These are phyloP conservation scores for Entomobrya multifasciata DNA, from an alignment of 2,888 invertebrate genomes.

Conservation along the genomic window DNA sequence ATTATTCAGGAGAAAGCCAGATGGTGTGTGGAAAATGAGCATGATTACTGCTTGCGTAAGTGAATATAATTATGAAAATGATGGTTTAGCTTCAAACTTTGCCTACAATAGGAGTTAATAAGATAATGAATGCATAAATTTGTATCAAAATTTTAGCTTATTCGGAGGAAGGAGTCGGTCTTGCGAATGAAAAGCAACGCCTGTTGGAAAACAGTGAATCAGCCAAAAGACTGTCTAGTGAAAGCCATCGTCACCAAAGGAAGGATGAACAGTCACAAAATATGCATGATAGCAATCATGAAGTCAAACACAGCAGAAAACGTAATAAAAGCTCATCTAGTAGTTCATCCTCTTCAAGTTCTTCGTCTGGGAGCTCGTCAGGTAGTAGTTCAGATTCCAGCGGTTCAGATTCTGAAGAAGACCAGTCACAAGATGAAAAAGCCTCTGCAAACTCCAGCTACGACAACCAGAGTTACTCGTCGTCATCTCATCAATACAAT, in stretches of 20 bases:
- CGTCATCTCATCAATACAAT: background rate
- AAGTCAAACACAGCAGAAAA: too few species aligned
- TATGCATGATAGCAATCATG: too few species aligned
- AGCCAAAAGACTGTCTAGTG: background rate
- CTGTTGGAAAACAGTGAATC: background rate
- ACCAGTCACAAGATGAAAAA: conserved; percentile 45
- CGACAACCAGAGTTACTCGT: too few species aligned
- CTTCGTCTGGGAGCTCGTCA: conserved; percentile 55
- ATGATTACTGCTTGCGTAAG: conserved; percentile 70
- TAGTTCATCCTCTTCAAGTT: conserved; percentile 81
- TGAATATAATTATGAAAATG: background rate
- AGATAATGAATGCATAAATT: too few species aligned
- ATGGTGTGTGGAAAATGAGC: conserved; percentile 75
- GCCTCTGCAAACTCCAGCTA: background rate
- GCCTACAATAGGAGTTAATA: too few species aligned
- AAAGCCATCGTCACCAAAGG: too few species aligned
- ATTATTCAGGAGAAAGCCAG: conserved; percentile 76
- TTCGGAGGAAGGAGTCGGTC: background rate
- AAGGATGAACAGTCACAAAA: too few species aligned
- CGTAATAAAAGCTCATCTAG: conserved; percentile 85
- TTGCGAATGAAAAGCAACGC: background rate
- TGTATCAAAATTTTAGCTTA: too few species aligned
- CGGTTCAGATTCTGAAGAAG: conserved; percentile 65
- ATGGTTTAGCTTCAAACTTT: background rate
- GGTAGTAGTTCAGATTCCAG: conserved; percentile 60